phyloP scores from a whole-genome alignment of 2,113 vertebrate species.

The Australoheros scitulus region DNA sequence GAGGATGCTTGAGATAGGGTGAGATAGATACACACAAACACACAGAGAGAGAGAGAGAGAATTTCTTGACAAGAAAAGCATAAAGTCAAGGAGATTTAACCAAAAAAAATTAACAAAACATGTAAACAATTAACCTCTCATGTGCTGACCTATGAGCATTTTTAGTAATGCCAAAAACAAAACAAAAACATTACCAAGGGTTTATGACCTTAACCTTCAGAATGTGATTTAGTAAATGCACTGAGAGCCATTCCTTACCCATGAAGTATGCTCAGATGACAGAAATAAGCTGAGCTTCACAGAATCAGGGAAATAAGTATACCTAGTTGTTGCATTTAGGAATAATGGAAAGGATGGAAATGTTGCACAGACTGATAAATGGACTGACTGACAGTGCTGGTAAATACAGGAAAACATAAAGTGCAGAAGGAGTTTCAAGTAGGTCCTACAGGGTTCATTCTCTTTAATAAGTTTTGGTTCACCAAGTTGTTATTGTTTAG shows the following conservation, averaged over 20 bases:
- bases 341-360: background rate
- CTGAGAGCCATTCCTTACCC: constrained; percentile 7
- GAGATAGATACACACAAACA: background rate
- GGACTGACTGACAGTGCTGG: background rate
- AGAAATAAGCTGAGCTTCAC: background rate
- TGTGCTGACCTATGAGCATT: background rate
- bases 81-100: background rate
- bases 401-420: background rate
- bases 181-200: background rate
- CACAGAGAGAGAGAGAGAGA: too few relatives aligned
- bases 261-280: background rate
- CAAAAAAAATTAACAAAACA: too few relatives aligned
- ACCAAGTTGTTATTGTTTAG: background rate
- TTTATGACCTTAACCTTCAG: constrained; percentile 6
- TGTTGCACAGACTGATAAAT: background rate
- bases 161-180: background rate
- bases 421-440: background rate
- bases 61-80: too few relatives aligned
- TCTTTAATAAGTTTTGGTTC: background rate
- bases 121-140: too few relatives aligned
- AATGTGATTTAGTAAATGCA: constrained; percentile 21
- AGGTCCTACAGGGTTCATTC: background rate
- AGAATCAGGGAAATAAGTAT: background rate
- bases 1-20: background rate
- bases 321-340: constrained; percentile 1